A percentile compares a stretch with the other conserved stretches of the same genome.
Evolutionary conservation across 2,888 invertebrate genomes (phyloP).

Genomic region (Drosophila emarginata): DNA sequence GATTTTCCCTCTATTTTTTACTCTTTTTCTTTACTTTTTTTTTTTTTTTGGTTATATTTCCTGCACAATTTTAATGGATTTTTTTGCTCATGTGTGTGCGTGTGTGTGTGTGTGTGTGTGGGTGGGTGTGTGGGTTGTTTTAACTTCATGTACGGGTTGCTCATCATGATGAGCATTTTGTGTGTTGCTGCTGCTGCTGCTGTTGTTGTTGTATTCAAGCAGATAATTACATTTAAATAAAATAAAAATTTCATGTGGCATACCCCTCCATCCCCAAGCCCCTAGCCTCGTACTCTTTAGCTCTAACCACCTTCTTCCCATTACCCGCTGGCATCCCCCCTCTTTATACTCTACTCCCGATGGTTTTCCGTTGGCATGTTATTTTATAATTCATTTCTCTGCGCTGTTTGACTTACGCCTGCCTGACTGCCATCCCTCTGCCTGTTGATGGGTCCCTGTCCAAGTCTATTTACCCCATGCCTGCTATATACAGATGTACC

Average conservation of each 20-base stretch:
- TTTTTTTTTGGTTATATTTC: constrained; percentile 55
- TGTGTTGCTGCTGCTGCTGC: constrained; percentile 48
- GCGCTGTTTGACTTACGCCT: constrained; percentile 71
- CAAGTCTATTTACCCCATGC: background rate
- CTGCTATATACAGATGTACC: background rate
- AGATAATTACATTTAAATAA: constrained; percentile 83
- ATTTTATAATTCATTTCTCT: constrained; percentile 78
- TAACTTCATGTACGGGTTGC: constrained; percentile 49
- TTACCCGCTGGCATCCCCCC: background rate
- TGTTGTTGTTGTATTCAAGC: constrained; percentile 79
- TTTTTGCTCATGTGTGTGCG: constrained; percentile 41
- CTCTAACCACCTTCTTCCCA: background rate
- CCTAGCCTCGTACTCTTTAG: constrained; percentile 13
- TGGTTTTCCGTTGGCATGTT: constrained; percentile 70
- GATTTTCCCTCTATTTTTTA: constrained; percentile 44
- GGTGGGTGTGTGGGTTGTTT: constrained; percentile 43
- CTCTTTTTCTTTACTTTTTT: constrained; percentile 33
- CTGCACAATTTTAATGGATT: constrained; percentile 69
- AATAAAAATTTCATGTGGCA: constrained; percentile 81
- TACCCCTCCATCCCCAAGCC: background rate
- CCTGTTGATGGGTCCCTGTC: constrained; percentile 4
- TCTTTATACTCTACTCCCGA: background rate
- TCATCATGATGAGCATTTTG: constrained; percentile 30
- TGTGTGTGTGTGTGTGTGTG: background rate
- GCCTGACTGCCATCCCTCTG: constrained; percentile 34